phyloP scores from a whole-genome alignment of 2,888 invertebrate genomes.

The Macrostomum cliftonense region DNA sequence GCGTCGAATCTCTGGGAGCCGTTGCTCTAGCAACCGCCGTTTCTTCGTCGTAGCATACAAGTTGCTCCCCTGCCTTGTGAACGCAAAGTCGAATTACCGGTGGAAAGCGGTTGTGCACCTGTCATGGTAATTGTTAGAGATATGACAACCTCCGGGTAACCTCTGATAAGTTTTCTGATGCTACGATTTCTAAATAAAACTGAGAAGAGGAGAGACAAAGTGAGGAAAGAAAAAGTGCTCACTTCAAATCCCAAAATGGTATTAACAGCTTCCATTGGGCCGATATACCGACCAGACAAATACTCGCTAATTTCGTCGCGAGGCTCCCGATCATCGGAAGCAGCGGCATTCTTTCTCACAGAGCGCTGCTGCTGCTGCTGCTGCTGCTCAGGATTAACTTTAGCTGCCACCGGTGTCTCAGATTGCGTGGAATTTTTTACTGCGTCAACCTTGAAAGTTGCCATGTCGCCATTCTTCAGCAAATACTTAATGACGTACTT shows the following conservation, averaged over 20 bases:
- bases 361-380: no score
- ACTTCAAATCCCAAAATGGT: conserved; percentile 29
- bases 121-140: neutral
- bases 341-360: no score
- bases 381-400: no score
- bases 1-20: neutral
- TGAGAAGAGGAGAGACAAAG: no score
- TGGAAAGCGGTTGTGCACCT: conserved; percentile 21
- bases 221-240: conserved; percentile 21
- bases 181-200: no score
- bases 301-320: neutral
- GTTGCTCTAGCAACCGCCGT: conserved; percentile 4
- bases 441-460: neutral
- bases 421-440: no score
- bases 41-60: conserved; percentile 12
- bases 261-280: conserved; percentile 16
- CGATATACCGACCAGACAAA: no score
- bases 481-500: conserved; percentile 38
- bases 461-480: conserved; percentile 24
- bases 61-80: conserved; percentile 16
- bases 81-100: conserved; percentile 14
- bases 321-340: no score
- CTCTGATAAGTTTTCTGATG: no score
- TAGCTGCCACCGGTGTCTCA: no score
- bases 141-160: no score